Conservation (phyloP, 2,888 invertebrate species). For the Apamea anceps region DNA sequence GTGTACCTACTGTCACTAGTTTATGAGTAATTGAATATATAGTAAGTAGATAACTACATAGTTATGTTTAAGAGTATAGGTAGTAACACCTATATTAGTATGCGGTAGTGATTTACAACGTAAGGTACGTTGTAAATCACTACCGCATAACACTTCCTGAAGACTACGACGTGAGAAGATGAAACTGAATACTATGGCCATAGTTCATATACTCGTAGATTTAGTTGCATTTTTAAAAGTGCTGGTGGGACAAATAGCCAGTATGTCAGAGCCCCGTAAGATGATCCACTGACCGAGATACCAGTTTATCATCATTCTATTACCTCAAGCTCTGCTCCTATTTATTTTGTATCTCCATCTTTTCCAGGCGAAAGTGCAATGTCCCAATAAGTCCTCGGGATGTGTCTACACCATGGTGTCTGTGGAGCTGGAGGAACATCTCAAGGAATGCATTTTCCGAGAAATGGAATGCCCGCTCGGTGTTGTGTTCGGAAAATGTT, state of each 20-base stretch:
- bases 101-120: background rate
- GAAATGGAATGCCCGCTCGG: constrained; percentile 84
- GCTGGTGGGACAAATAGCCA: background rate
- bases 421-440: constrained; percentile 78
- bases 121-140: no score
- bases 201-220: no score
- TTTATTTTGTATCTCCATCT: constrained; percentile 1
- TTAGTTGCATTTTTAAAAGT: background rate
- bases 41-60: background rate
- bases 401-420: constrained; percentile 79
- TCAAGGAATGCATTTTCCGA: constrained; percentile 85
- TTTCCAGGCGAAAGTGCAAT: constrained; percentile 78
- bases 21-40: background rate
- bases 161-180: background rate
- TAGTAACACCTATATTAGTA: no score
- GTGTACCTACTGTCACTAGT: background rate
- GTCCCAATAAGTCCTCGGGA: constrained; percentile 80
- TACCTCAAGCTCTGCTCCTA: background rate
- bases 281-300: no score
- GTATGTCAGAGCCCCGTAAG: no score
- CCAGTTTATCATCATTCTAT: background rate
- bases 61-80: background rate
- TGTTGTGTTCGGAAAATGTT: constrained; percentile 83
- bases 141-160: no score
- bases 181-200: background rate